A percentile compares a stretch with the other conserved stretches of the same genome.
These are phyloP conservation scores for Atta cephalotes DNA, from an alignment of 1,140 invertebrate species.

Conservation along the genomic window DNA sequence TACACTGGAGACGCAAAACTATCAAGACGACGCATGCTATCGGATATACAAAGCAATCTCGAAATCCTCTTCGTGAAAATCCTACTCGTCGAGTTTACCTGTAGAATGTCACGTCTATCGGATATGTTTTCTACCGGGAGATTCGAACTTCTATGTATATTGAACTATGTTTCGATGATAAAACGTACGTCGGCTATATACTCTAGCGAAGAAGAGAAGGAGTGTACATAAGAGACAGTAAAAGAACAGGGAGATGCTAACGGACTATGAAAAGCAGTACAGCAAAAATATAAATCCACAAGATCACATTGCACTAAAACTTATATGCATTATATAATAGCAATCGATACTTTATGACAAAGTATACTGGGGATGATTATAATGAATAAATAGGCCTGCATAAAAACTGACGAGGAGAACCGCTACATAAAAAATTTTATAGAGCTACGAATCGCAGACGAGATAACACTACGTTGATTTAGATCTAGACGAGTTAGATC, in stretches of 20 bases:
- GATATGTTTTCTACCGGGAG: conserved; percentile 42
- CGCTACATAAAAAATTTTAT: conserved; percentile 30
- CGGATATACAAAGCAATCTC: conserved; percentile 56
- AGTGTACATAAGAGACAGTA: not conserved
- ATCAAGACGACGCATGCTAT: conserved; percentile 52
- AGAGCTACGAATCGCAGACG: not conserved
- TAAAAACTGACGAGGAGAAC: not conserved
- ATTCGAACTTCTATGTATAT: conserved; percentile 39
- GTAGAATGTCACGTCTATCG: conserved; percentile 60
- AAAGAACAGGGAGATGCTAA: conserved; percentile 8
- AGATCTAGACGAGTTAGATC: not conserved
- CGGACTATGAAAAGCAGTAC: not conserved
- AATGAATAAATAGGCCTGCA: not conserved
- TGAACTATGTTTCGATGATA: conserved; percentile 40
- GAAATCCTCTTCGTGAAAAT: conserved; percentile 52
- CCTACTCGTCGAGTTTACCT: conserved; percentile 54
- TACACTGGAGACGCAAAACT: conserved; percentile 18
- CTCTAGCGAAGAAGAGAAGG: too few species aligned
- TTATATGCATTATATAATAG: not conserved
- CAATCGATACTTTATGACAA: not conserved
- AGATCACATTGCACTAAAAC: not conserved
- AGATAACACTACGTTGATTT: conserved; percentile 19
- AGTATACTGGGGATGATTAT: not conserved
- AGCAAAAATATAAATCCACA: not conserved
- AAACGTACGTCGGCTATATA: conserved; percentile 23